Evolutionary conservation across 2,113 vertebrate genomes (phyloP).

Genomic region (Willisornis vidua): DNA sequence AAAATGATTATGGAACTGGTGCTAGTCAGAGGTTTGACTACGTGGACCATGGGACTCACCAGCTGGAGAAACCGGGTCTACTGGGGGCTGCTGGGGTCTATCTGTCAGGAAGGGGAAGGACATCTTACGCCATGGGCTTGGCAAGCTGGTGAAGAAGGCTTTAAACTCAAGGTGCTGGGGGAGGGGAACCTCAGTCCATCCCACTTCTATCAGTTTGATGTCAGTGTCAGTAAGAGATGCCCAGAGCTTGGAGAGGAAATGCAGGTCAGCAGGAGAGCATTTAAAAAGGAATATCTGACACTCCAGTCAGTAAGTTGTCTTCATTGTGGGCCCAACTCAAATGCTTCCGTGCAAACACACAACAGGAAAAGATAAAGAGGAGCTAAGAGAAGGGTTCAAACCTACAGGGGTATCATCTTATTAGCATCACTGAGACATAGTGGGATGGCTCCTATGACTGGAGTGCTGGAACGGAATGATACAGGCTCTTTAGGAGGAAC

Average conservation of each 20-base stretch:
- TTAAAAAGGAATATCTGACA: background rate
- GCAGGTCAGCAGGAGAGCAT: background rate
- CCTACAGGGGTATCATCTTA: no score
- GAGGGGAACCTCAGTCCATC: background rate
- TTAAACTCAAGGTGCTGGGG: background rate
- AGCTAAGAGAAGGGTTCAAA: rapidly evolving
- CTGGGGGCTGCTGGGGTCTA: background rate
- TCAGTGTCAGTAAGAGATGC: background rate
- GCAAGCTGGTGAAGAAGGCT: background rate
- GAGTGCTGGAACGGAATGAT: background rate
- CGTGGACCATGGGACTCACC: background rate
- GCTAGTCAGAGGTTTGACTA: background rate
- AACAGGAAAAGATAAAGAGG: background rate
- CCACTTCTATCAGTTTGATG: background rate
- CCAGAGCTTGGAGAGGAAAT: background rate
- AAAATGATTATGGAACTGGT: background rate
- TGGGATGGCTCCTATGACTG: background rate
- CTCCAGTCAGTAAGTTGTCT: background rate
- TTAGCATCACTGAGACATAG: rapidly evolving
- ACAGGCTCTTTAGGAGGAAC: no score
- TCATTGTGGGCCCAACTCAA: background rate
- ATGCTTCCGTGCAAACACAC: background rate
- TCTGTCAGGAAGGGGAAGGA: background rate
- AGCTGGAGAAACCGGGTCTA: background rate
- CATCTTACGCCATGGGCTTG: background rate